Evolutionary conservation across 2,113 vertebrate species (phyloP).

Genomic region (Tretioscincus oriximinensis): DNA sequence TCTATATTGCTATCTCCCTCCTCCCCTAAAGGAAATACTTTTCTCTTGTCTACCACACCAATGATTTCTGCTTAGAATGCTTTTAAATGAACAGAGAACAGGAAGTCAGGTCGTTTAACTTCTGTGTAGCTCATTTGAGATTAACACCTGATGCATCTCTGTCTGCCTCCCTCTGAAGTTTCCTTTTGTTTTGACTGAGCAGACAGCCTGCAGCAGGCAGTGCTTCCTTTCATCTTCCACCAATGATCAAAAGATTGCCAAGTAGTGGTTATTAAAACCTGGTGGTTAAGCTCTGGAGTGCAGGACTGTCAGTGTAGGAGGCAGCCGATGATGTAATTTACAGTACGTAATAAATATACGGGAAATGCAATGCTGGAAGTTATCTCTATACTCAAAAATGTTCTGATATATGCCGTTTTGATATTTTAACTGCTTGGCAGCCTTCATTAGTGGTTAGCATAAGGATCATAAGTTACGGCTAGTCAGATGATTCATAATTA

Average conservation of each 20-base stretch:
- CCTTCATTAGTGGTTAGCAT: slow-evolving; percentile 55
- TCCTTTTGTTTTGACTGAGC: slow-evolving; percentile 68
- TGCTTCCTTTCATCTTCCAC: slow-evolving; percentile 67
- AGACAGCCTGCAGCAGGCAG: slow-evolving; percentile 56
- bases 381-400: slow-evolving; percentile 43
- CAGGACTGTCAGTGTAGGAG: slow-evolving; percentile 29
- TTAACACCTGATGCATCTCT: slow-evolving; percentile 70
- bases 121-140: slow-evolving; percentile 37
- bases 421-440: slow-evolving; percentile 64
- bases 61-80: neutral
- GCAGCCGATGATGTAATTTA: slow-evolving; percentile 55
- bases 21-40: neutral
- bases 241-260: slow-evolving; percentile 59
- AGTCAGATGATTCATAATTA: slow-evolving; percentile 55
- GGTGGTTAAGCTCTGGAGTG: slow-evolving; percentile 34
- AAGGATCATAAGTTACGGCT: slow-evolving; percentile 35
- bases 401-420: slow-evolving; percentile 62
- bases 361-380: slow-evolving; percentile 55
- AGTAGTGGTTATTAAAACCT: slow-evolving; percentile 59
- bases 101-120: neutral
- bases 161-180: slow-evolving; percentile 60
- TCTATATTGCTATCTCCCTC: neutral
- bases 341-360: slow-evolving; percentile 50
- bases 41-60: neutral
- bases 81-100: fast-evolving